Conservation (phyloP, 2,888 invertebrate species). For the Papilio elwesi region DNA sequence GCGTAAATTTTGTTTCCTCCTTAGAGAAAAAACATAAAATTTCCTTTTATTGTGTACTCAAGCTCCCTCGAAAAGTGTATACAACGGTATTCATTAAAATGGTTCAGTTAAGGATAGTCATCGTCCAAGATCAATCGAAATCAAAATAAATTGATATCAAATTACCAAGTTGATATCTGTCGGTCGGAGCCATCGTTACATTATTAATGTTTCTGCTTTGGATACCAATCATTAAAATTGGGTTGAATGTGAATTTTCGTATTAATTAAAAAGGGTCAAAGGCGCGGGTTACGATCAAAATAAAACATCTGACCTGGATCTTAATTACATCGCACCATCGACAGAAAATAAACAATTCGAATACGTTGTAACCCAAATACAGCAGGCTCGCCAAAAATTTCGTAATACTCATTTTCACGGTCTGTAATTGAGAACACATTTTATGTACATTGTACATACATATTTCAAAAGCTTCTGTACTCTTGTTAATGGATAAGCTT, state of each 20-base stretch:
- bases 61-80: no score
- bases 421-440: conserved; percentile 54
- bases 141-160: conserved; percentile 14
- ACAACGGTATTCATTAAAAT: background rate
- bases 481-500: conserved; percentile 9
- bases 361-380: conserved; percentile 68
- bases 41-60: no score
- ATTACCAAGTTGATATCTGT: background rate
- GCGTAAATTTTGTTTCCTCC: no score
- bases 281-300: conserved; percentile 14
- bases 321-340: conserved; percentile 76
- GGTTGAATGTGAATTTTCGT: conserved; percentile 7
- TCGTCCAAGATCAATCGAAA: background rate
- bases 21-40: no score
- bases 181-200: background rate
- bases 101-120: background rate
- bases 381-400: conserved; percentile 67
- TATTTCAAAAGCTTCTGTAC: background rate
- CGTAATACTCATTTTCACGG: conserved; percentile 55
- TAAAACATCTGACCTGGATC: conserved; percentile 56
- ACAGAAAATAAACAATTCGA: conserved; percentile 69
- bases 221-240: background rate
- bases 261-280: conserved; percentile 21
- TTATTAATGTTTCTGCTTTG: background rate
- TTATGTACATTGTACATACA: background rate